Conservation (phyloP, 2,797 vertebrate genomes). For the Prunella strophiata region DNA sequence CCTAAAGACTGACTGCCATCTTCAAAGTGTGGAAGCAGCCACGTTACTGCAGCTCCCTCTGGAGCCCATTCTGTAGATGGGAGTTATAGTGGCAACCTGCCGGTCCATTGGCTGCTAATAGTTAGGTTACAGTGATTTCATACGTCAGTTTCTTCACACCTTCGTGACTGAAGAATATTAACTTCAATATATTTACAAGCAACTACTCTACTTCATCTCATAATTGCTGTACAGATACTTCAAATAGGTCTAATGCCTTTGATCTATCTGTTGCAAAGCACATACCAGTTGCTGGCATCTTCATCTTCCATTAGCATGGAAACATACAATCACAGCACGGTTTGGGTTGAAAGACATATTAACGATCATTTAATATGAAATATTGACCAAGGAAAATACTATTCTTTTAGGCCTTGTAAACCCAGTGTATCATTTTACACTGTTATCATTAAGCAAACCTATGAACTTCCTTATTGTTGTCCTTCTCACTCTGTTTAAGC, state of each 20-base stretch:
- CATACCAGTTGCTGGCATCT: background rate
- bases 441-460: background rate
- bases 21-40: background rate
- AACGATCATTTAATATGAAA: background rate
- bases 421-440: background rate
- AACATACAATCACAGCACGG: background rate
- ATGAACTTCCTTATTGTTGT: background rate
- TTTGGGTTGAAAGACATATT: background rate
- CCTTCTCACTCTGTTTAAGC: background rate
- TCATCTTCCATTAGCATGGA: background rate
- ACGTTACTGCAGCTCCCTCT: background rate
- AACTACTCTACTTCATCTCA: background rate
- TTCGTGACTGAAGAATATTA: rapidly evolving
- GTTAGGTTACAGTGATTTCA: background rate
- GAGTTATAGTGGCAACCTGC: background rate
- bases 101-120: background rate
- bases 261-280: background rate
- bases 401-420: background rate
- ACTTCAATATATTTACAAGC: background rate
- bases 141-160: background rate
- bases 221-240: background rate
- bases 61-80: background rate
- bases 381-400: background rate
- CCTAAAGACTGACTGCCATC: background rate
- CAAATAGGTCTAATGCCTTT: background rate